Percentiles rank a stretch among this genome's conserved stretches.
Conservation (phyloP, 1,140 invertebrate genomes). For the Spodoptera litura region DNA sequence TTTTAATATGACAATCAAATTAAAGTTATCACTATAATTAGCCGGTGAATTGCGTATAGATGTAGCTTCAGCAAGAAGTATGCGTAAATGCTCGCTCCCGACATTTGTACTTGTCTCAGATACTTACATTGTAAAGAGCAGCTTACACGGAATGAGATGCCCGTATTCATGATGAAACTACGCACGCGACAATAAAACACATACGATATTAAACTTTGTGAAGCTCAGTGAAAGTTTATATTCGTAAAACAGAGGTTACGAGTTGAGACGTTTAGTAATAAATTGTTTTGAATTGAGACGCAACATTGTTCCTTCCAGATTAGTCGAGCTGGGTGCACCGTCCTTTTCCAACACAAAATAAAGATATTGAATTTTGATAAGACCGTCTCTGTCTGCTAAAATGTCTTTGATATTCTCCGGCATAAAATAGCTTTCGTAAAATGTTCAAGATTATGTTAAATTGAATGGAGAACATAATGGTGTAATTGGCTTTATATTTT, state of each 20-base stretch:
- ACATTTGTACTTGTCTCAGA: constrained; percentile 57
- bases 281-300: constrained; percentile 71
- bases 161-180: constrained; percentile 34
- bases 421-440: constrained; percentile 66
- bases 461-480: constrained; percentile 41
- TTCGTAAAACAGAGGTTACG: not conserved
- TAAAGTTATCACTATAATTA: constrained; percentile 56
- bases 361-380: constrained; percentile 85
- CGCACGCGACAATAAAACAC: constrained; percentile 34
- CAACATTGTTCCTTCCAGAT: constrained; percentile 81
- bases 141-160: constrained; percentile 56
- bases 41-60: constrained; percentile 46
- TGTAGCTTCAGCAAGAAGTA: constrained; percentile 35
- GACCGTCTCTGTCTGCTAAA: constrained; percentile 68
- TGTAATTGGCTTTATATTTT: constrained; percentile 10
- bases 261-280: constrained; percentile 58
- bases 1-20: constrained; percentile 50
- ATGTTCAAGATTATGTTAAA: constrained; percentile 60
- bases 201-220: constrained; percentile 44
- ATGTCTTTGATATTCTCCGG: constrained; percentile 60
- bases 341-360: constrained; percentile 80
- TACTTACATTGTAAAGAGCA: constrained; percentile 67
- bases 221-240: constrained; percentile 40
- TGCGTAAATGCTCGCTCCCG: constrained; percentile 52
- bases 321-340: constrained; percentile 72